Evolutionary conservation across 2,113 vertebrate genomes (phyloP), one percentile per base, ranked within the genome.

Genomic region (Myanophis thanlyinensis): DNA sequence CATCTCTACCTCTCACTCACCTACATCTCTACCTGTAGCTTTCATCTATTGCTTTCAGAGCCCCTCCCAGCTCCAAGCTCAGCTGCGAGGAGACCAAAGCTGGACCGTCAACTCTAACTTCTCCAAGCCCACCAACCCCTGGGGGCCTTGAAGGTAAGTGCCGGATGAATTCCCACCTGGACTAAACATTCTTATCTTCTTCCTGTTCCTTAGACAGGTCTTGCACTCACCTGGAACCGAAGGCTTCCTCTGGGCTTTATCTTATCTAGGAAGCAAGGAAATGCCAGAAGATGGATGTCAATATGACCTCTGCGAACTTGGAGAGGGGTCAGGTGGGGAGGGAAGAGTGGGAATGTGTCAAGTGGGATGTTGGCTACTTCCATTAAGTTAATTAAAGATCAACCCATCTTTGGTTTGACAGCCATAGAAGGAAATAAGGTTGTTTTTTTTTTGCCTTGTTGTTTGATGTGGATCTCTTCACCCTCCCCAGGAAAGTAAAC

Each of bases 181-280:
- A 94, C 93, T 96, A 96, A 97, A 97, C 96, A 97, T 84, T 97
- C 93, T 98, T 98, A 98, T 98, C 97, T 97, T 93, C 96, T 96
- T 95, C 95, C 90, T 95, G 95, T 96, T 97, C 95, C 96, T 97
- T 95, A 93, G 92, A 96, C 95, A 80, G 93, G 96, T 97, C 97
- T 97, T 94, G 95, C 97, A 96, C 96, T 98, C 97, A 98, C 96
- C 97, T 98, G 98, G 98, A 98, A 98, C 97, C 91, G 85, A 98
- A 97, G 96, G 96, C 97, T 98, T 98, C 98, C 98, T 96, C 97
- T 97, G 93, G 89, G 95, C 95, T 97, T 97, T 97, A 97, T 97
- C 97, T 98, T 98, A 98, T 98, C 97, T 98, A 95, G 94, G 94
- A 95, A 96, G 97, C 96, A 97, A 97, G 97, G 98, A 98, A 98